A percentile compares a stretch with the other conserved stretches of the same genome.
These are phyloP conservation scores for Acanthaster planci DNA, from an alignment of 35 echinoderm and acorn worm species.

Conservation along the genomic window DNA sequence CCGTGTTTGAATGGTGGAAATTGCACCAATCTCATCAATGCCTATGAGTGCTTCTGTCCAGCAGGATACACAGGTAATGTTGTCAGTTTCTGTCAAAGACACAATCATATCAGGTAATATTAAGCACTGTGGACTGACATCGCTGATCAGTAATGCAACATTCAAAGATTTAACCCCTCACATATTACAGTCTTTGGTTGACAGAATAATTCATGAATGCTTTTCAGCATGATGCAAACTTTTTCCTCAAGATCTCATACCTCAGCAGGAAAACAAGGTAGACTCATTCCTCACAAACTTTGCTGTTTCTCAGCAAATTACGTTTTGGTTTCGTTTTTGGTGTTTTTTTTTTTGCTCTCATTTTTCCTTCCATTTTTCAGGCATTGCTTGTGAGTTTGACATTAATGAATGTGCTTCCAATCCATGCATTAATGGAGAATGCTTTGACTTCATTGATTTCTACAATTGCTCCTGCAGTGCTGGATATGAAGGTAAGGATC, in stretches of 20 bases:
- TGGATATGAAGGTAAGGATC: constrained; percentile 62
- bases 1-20: constrained; percentile 22
- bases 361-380: constrained; percentile 35
- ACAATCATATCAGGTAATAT: constrained; percentile 4
- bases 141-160: too few species aligned
- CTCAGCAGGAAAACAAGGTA: too few species aligned
- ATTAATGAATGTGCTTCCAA: constrained; percentile 64
- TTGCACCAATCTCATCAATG: constrained; percentile 15
- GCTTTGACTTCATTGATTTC: constrained; percentile 50
- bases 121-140: neutral
- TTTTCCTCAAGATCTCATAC: too few species aligned
- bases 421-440: constrained; percentile 53
- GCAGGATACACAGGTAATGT: constrained; percentile 41
- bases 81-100: neutral
- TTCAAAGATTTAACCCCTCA: too few species aligned
- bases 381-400: constrained; percentile 36
- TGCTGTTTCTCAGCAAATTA: too few species aligned
- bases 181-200: too few species aligned
- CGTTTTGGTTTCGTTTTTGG: neutral
- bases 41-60: constrained; percentile 17
- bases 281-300: too few species aligned
- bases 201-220: too few species aligned
- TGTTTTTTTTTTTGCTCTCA: neutral
- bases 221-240: too few species aligned
- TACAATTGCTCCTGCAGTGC: constrained; percentile 61